Base-by-base conservation (phyloP, 1,140 invertebrate genomes). In the Brachionus sp. region DNA sequence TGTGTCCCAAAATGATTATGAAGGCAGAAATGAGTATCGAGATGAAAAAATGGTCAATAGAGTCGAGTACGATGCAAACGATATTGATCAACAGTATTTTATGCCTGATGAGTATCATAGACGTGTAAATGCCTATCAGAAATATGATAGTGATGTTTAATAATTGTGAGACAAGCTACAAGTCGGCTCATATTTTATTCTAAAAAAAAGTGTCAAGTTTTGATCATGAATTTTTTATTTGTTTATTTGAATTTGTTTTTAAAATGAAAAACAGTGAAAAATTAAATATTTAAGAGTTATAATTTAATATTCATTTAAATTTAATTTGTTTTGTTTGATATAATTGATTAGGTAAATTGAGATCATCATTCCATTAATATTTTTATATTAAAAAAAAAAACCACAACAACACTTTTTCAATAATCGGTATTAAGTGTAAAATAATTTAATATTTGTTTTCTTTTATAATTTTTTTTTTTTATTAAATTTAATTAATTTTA, bases 111-210 rank as follows among this genome's bases (percentile, higher is more conserved):
- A 70, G 33, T 33, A 66, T 66, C 25, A 66, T 4, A 33, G 16
- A 9, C n/a, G 19, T 6, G 66, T 23, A n/a, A 70, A 19, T 39
- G 33, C 7, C 9, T 39, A 70, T 39, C 37, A 70, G 3, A 70
- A 70, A 39, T 70, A 70, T 70, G 66, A 70, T 70, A 70, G 66
- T 70, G 66, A 70, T 70, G 66, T 70, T 70, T 70, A 42, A 70
- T 70, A 42, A 70, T 4, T 5, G 13, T 66, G 25, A 13, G 33
- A 12, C 29, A 5, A 33, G 13, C 13, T 33, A 4, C 7, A 33
- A 33, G 33, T 16, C 25, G 12, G 0, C 13, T 37, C 25, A 25
- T 25, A 16, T 64, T 64, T 64, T 23, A 16, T 25, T 64, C 9
- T 64, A 4, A 23, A 25, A 62, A 64, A 29, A 64, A 29, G 19